phyloP scores from a whole-genome alignment of 2,888 invertebrate species.

The Cabera pusaria region DNA sequence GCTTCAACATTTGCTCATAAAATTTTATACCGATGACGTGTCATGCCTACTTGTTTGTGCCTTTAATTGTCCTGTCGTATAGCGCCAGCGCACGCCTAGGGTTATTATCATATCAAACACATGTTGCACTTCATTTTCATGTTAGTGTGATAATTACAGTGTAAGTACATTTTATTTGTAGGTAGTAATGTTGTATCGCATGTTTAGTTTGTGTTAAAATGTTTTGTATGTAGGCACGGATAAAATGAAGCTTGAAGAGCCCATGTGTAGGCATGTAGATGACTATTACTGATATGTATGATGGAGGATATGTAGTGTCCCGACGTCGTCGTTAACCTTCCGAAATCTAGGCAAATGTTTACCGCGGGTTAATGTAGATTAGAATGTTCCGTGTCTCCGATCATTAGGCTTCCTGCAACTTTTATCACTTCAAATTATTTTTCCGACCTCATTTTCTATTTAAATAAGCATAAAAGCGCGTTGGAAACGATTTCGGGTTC shows the following conservation, averaged over 20 bases:
- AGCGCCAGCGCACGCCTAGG: conserved; percentile 9
- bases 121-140: conserved; percentile 19
- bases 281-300: too few species aligned
- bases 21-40: conserved; percentile 4
- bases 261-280: too few species aligned
- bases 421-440: conserved; percentile 55
- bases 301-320: conserved; percentile 14
- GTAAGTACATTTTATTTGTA: too few species aligned
- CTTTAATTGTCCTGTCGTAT: conserved; percentile 7
- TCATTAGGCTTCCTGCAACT: conserved; percentile 54
- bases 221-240: background rate
- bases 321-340: conserved; percentile 34
- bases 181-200: too few species aligned
- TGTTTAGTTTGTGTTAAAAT: too few species aligned
- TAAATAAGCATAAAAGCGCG: conserved; percentile 47
- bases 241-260: background rate
- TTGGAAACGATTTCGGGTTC: conserved; percentile 36
- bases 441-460: conserved; percentile 43
- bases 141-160: conserved; percentile 7
- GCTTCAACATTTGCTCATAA: conserved; percentile 11
- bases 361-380: conserved; percentile 43
- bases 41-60: conserved; percentile 1
- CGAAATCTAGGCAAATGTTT: conserved; percentile 38
- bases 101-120: conserved; percentile 12
- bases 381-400: conserved; percentile 51